A percentile compares a stretch with the other conserved stretches of the same genome.
phyloP scores from a whole-genome alignment of 2,113 vertebrate species.

The Tympanuchus pallidicinctus region DNA sequence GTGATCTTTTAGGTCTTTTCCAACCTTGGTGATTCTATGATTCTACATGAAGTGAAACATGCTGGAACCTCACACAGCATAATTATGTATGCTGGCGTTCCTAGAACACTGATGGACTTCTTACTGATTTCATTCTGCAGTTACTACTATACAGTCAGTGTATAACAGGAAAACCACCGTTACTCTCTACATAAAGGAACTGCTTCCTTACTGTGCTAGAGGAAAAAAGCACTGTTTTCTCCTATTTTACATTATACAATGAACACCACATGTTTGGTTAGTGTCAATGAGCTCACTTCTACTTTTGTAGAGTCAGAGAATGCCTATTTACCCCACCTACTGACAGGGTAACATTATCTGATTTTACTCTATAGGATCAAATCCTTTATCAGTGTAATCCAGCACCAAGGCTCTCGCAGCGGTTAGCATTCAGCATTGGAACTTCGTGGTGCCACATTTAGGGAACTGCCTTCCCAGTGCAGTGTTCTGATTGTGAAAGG shows the following conservation, averaged over 20 bases:
- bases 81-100: background rate
- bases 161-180: background rate
- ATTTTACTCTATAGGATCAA: background rate
- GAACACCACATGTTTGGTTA: background rate
- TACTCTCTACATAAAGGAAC: background rate
- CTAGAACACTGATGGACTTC: background rate
- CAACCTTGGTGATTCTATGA: too few relatives aligned
- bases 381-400: background rate
- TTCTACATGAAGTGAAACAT: background rate
- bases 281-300: fast-evolving
- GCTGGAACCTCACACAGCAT: background rate
- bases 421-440: background rate
- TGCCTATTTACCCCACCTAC: background rate
- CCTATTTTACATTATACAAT: background rate
- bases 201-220: background rate
- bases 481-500: background rate
- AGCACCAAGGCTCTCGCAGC: background rate
- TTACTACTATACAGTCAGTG: background rate
- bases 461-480: background rate
- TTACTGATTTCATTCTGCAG: background rate
- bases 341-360: background rate
- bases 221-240: background rate
- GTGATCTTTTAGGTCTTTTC: too few relatives aligned
- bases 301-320: background rate
- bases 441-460: fast-evolving